A percentile compares a stretch with the other conserved stretches of the same genome.
phyloP scores from a whole-genome alignment of 1,140 invertebrate species.

The Wasmannia auropunctata region DNA sequence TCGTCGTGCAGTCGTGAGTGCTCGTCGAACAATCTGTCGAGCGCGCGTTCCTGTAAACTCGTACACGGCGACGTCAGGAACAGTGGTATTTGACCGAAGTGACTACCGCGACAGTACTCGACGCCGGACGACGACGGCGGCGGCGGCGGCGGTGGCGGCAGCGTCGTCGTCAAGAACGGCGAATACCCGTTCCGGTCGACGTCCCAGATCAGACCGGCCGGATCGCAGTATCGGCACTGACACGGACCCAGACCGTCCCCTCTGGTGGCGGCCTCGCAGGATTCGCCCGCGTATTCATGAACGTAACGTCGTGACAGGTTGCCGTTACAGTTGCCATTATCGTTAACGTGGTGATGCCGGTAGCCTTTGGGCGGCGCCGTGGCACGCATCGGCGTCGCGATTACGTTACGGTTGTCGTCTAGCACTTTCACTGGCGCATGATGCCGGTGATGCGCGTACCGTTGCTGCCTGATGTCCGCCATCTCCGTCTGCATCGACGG shows the following conservation, averaged over 20 bases:
- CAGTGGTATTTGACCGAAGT: constrained; percentile 74
- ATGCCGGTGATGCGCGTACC: constrained; percentile 76
- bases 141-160: not conserved
- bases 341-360: constrained; percentile 62
- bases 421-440: constrained; percentile 84
- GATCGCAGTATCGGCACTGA: constrained; percentile 93
- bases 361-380: constrained; percentile 73
- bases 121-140: constrained; percentile 61
- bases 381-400: constrained; percentile 76
- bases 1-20: constrained; percentile 77
- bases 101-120: constrained; percentile 62
- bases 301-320: constrained; percentile 76
- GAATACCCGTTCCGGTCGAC: constrained; percentile 86
- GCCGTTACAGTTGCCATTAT: constrained; percentile 47
- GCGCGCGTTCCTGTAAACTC: constrained; percentile 80
- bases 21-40: constrained; percentile 83
- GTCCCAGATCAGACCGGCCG: constrained; percentile 91
- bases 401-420: constrained; percentile 83
- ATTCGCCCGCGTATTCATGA: constrained; percentile 78
- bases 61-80: constrained; percentile 76
- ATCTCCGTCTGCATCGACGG: constrained; percentile 77
- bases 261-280: constrained; percentile 79
- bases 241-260: constrained; percentile 86
- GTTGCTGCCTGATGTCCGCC: constrained; percentile 79
- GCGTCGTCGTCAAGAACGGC: constrained; percentile 81